Base-by-base conservation (phyloP, 1,140 invertebrate species). In the Gryllus bimaculatus region DNA sequence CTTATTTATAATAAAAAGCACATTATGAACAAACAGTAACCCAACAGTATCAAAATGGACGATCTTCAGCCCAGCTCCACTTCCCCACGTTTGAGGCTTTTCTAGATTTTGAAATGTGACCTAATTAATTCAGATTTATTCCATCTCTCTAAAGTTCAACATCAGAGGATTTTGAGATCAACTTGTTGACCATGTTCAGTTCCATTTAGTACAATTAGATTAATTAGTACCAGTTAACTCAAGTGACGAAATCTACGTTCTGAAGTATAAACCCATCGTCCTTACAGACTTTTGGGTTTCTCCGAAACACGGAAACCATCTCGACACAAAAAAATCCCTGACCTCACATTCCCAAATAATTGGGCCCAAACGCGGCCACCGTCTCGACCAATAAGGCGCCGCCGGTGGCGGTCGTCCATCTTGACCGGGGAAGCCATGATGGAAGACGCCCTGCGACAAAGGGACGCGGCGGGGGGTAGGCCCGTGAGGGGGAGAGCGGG, bases 361-460 rank as follows among this genome's bases (percentile, higher is more conserved):
- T 66, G 18, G 54, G 18, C 54, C 54, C 54, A 66, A 66, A 66
- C 54, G 54, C 54, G 54, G 7, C 54, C 10, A 3, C 18, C 54
- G 2, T 66, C 1, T 66, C 54, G 54, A 66, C 54, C 54, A 66
- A 66, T 66, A 66, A 18, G 54, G 54, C 18, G 10, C 10, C 10
- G 54, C 10, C 54, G 2, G 10, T 13, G 18, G 10, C 54, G 54
- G 54, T 18, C 54, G 54, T 66, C 54, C 54, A 66, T 66, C 54
- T 66, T 66, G 54, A 66, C 54, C 54, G 54, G 54, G 54, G 54
- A 66, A 66, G 54, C 54, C 54, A 66, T 66, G 54, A 66, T 66
- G 54, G 54, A 66, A 66, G 54, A 18, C 54, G 7, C 54, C 54
- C 54, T 66, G 10, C 54, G 26, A 13, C 54, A 66, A 66, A 66